Percentiles rank a stretch among this genome's conserved stretches.
Conservation (phyloP, 2,113 vertebrate species). For the Benitochromis conjunctus region DNA sequence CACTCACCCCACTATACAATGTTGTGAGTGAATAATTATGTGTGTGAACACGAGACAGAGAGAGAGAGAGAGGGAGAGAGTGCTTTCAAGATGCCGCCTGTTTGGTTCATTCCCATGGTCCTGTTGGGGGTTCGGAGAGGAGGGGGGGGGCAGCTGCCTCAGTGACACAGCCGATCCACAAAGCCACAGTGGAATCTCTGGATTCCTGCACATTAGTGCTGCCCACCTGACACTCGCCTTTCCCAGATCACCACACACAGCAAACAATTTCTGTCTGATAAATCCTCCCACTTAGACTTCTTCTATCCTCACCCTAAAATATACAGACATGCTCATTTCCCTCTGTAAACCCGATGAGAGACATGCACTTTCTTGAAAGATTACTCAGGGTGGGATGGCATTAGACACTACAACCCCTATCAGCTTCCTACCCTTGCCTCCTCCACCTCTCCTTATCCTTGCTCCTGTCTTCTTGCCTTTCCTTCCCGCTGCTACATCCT, state of each 20-base stretch:
- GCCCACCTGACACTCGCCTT: conserved; percentile 67
- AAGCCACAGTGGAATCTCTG: conserved; percentile 74
- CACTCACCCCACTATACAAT: conserved; percentile 17
- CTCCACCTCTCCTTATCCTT: conserved; percentile 28
- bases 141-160: conserved; percentile 29
- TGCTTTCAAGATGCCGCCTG: conserved; percentile 56
- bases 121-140: conserved; percentile 20
- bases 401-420: background rate
- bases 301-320: conserved; percentile 17
- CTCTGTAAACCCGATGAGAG: background rate
- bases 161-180: conserved; percentile 66
- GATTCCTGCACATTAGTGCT: conserved; percentile 77
- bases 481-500: conserved; percentile 33
- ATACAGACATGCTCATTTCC: background rate
- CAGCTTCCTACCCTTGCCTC: background rate
- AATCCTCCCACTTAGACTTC: conserved; percentile 3
- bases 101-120: conserved; percentile 66
- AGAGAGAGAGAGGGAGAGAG: background rate
- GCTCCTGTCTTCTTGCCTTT: conserved; percentile 15
- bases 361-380: background rate
- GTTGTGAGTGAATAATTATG: conserved; percentile 1
- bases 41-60: background rate
- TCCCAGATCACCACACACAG: conserved; percentile 51
- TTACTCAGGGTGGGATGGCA: background rate
- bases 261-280: conserved; percentile 28